Conservation (phyloP, 2,797 vertebrate species). For the Oreonectes daqikongensis region DNA sequence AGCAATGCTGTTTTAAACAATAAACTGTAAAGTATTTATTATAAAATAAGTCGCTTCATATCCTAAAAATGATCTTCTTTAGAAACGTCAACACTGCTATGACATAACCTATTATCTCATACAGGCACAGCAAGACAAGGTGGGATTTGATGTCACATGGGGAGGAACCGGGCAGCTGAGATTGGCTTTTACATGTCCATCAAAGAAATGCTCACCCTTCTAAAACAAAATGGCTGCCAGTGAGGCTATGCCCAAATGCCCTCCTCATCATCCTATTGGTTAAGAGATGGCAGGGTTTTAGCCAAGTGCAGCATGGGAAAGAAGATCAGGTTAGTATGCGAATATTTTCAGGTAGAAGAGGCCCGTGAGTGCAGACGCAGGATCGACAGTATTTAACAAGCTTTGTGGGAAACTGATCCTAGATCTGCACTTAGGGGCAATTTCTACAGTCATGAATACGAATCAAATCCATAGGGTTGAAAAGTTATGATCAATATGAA, state of each 20-base stretch:
- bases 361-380: constrained; percentile 51
- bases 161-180: constrained; percentile 54
- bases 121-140: constrained; percentile 56
- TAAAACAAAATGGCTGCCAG: constrained; percentile 95
- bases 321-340: constrained; percentile 87
- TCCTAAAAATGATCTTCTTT: neutral
- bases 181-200: constrained; percentile 59
- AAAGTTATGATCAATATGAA: constrained; percentile 53
- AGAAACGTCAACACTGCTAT: neutral
- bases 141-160: constrained; percentile 42
- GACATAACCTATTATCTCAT: constrained; percentile 34
- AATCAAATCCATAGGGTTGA: constrained; percentile 50
- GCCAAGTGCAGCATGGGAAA: constrained; percentile 92
- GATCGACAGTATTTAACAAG: constrained; percentile 9
- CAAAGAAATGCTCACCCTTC: constrained; percentile 93
- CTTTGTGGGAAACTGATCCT: constrained; percentile 43
- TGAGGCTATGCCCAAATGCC: constrained; percentile 99
- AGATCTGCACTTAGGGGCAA: constrained; percentile 54
- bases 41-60: neutral
- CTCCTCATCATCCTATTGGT: constrained; percentile 98
- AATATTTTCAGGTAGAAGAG: constrained; percentile 46
- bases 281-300: constrained; percentile 76
- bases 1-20: constrained; percentile 36
- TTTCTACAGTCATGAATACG: constrained; percentile 59
- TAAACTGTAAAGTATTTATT: neutral